phyloP scores from a whole-genome alignment of 2,888 invertebrate genomes.

The Vesta saturnalis region DNA sequence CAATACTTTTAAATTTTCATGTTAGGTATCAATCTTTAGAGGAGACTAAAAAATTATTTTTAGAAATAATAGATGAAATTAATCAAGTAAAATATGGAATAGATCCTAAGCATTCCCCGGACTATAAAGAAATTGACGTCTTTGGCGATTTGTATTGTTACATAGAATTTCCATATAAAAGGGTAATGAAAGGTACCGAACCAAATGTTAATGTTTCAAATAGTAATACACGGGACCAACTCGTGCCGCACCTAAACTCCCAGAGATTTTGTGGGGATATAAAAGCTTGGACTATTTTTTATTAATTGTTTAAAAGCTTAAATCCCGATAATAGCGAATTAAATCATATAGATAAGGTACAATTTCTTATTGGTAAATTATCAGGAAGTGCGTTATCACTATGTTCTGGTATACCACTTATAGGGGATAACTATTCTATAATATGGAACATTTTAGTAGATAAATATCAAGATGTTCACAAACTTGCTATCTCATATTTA shows the following conservation, averaged over 20 bases:
- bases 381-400: background rate
- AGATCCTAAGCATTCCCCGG: too few relatives aligned
- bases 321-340: slow-evolving; percentile 1
- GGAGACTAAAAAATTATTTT: background rate
- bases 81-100: background rate
- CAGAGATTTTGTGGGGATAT: background rate
- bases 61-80: background rate
- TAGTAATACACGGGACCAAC: background rate
- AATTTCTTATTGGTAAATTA: slow-evolving; percentile 4
- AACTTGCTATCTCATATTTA: background rate
- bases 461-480: background rate
- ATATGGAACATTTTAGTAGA: background rate
- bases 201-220: too few relatives aligned
- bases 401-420: slow-evolving; percentile 13
- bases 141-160: background rate
- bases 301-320: background rate
- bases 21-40: background rate
- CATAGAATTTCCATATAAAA: background rate
- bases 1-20: background rate
- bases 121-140: background rate
- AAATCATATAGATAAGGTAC: background rate
- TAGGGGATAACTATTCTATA: too few relatives aligned
- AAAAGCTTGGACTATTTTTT: slow-evolving; percentile 12
- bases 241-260: background rate
- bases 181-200: background rate